phyloP scores from a whole-genome alignment of 2,113 vertebrate genomes.

The Terrapene triunguis region DNA sequence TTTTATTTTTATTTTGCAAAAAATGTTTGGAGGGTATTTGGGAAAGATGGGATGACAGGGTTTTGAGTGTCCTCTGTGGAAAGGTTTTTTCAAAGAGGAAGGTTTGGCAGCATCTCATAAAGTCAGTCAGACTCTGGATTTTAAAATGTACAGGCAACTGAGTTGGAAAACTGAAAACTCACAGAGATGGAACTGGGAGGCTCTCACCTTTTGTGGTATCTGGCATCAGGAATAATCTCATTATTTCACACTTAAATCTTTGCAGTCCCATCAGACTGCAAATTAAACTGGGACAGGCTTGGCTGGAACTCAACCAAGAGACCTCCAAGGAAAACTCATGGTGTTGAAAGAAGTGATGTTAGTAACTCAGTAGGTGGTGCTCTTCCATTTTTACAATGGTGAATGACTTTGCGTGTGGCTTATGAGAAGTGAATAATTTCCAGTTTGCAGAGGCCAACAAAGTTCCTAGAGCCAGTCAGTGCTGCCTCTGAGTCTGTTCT shows the following conservation, averaged over 20 bases:
- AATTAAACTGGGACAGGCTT: not conserved
- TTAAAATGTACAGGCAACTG: not conserved
- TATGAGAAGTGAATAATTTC: not conserved
- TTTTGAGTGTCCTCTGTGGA: not conserved
- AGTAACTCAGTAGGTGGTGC: not conserved
- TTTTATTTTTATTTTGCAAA: not conserved
- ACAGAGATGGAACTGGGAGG: fast-evolving
- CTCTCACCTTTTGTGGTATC: not conserved
- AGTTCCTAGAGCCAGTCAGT: not conserved
- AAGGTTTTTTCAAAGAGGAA: not conserved
- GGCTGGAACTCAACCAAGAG: not conserved
- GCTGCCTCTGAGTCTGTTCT: not conserved
- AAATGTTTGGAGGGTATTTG: not conserved
- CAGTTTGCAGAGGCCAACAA: not conserved
- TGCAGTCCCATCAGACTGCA: not conserved
- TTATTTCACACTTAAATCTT: not conserved
- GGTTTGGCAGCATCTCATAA: not conserved
- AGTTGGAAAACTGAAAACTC: not conserved
- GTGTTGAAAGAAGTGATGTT: not conserved
- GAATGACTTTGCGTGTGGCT: not conserved
- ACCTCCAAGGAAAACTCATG: not conserved
- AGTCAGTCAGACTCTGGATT: not conserved
- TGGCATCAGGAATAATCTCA: not conserved
- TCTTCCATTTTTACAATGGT: not conserved
- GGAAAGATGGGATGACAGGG: not conserved